Evolutionary conservation across 1,140 invertebrate genomes (phyloP).

Genomic region (Drosophila teissieri): DNA sequence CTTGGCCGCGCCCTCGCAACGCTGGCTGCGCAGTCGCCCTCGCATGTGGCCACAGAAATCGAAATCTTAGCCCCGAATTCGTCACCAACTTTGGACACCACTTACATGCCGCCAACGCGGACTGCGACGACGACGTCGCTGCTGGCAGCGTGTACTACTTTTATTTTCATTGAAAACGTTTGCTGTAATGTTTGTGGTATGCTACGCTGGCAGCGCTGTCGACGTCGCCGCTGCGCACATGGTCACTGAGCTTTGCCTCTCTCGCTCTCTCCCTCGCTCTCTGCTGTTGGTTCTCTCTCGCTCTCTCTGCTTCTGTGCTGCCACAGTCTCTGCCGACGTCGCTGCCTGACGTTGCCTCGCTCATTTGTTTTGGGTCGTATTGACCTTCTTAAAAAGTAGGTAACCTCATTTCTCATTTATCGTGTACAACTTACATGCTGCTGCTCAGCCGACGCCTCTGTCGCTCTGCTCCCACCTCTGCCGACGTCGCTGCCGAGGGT

Average conservation of each 20-base stretch:
- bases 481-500: constrained; percentile 19
- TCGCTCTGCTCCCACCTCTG: constrained; percentile 11
- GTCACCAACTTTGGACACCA: constrained; percentile 75
- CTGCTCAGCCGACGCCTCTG: constrained; percentile 41
- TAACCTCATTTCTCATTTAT: constrained; percentile 84
- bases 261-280: constrained; percentile 22
- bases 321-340: constrained; percentile 17
- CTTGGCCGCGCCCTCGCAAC: constrained; percentile 69
- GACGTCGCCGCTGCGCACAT: constrained; percentile 59
- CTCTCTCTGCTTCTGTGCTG: constrained; percentile 8
- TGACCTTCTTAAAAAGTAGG: constrained; percentile 84
- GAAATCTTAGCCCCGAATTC: constrained; percentile 60
- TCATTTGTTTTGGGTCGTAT: constrained; percentile 83
- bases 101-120: constrained; percentile 56
- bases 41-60: constrained; percentile 63
- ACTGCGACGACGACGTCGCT: constrained; percentile 18
- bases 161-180: constrained; percentile 83
- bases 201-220: constrained; percentile 38
- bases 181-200: constrained; percentile 81
- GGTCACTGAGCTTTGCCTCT: constrained; percentile 76
- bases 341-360: constrained; percentile 71
- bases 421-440: constrained; percentile 83
- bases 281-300: constrained; percentile 13
- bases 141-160: constrained; percentile 75
- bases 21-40: constrained; percentile 72